These are phyloP conservation scores for Deilephila elpenor DNA, from an alignment of 2,888 invertebrate genomes.

Conservation along the genomic window DNA sequence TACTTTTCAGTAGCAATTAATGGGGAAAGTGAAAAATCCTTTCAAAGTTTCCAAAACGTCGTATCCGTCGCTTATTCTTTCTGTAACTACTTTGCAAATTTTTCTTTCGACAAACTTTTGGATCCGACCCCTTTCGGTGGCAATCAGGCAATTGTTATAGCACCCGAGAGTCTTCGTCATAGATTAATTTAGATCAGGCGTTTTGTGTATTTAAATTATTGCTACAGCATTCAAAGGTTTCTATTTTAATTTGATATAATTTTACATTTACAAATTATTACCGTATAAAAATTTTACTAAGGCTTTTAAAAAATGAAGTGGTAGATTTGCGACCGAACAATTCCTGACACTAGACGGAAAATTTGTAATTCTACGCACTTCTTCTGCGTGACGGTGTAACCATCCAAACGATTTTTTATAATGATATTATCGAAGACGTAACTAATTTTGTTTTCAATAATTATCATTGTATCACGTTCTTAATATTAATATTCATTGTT, in stretches of 20 bases:
- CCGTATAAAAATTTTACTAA: too few relatives aligned
- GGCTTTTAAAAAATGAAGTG: too few relatives aligned
- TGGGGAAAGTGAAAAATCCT: slow-evolving; percentile 83
- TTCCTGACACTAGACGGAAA: too few relatives aligned
- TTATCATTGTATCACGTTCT: too few relatives aligned
- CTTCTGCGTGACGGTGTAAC: too few relatives aligned
- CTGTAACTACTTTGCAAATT: slow-evolving; percentile 80
- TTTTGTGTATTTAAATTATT: neutral
- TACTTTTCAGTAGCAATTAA: slow-evolving; percentile 81
- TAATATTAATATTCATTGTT: too few relatives aligned
- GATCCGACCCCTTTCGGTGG: slow-evolving; percentile 79
- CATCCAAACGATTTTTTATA: too few relatives aligned
- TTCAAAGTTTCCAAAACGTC: slow-evolving; percentile 66
- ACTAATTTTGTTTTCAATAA: too few relatives aligned
- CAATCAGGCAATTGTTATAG: slow-evolving; percentile 73
- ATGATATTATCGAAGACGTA: too few relatives aligned
- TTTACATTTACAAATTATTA: too few relatives aligned
- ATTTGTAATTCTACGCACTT: too few relatives aligned
- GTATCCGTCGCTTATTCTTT: slow-evolving; percentile 73
- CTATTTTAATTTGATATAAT: neutral
- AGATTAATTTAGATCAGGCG: slow-evolving; percentile 41
- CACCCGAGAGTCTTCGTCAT: slow-evolving; percentile 54
- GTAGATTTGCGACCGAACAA: too few relatives aligned
- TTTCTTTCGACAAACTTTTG: slow-evolving; percentile 78
- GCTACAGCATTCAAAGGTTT: neutral